Conservation (phyloP, 2,797 vertebrate species). For the Coendou prehensilis region DNA sequence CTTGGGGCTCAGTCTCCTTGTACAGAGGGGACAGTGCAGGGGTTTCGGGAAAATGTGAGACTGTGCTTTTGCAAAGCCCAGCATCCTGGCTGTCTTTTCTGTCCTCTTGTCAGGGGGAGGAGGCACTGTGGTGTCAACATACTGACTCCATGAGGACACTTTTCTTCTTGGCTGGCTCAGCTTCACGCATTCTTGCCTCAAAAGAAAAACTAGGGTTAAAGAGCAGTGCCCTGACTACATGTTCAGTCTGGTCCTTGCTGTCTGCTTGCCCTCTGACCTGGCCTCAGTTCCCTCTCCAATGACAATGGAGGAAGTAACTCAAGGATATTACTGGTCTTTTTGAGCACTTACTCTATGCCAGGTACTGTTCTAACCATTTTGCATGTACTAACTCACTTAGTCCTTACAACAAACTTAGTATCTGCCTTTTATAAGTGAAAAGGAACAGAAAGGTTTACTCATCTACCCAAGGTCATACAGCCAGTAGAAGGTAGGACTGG, state of each 20-base stretch:
- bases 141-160: neutral
- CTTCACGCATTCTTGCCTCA: neutral
- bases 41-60: neutral
- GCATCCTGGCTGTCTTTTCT: too few species aligned
- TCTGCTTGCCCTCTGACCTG: constrained; percentile 25
- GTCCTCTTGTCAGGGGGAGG: neutral
- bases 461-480: constrained; percentile 3
- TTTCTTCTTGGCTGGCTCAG: neutral
- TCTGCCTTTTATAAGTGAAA: neutral
- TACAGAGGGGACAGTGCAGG: neutral
- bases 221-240: neutral
- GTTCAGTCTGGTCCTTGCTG: constrained; percentile 51
- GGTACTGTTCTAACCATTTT: neutral
- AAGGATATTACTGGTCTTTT: neutral
- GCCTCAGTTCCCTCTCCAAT: neutral
- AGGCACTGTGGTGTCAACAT: neutral
- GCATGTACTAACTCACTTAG: neutral
- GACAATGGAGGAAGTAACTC: neutral
- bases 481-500: neutral
- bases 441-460: constrained; percentile 8
- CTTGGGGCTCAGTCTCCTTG: neutral
- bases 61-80: neutral
- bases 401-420: neutral
- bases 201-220: neutral
- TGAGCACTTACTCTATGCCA: neutral